Conservation (phyloP, 2,113 vertebrate species). For the Brachyistius frenatus region DNA sequence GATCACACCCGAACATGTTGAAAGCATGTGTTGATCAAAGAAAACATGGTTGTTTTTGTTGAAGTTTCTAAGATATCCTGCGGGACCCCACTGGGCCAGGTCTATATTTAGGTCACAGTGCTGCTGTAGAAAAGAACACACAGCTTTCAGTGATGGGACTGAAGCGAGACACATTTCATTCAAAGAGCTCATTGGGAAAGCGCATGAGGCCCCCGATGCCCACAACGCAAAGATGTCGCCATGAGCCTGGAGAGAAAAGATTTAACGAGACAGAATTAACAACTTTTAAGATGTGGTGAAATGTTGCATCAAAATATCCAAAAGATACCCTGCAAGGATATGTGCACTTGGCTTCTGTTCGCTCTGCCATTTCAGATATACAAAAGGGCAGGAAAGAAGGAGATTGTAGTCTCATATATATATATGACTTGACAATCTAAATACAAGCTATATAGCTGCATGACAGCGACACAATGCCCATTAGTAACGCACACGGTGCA, state of each 20-base stretch:
- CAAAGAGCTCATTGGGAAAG: constrained; percentile 28
- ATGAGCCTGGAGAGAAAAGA: background rate
- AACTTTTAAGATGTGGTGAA: constrained; percentile 21
- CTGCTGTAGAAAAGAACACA: constrained; percentile 30
- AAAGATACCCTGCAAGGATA: background rate
- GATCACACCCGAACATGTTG: constrained; percentile 9
- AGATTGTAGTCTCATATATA: constrained; percentile 10
- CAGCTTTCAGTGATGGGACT: constrained; percentile 37
- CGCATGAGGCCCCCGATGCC: constrained; percentile 13
- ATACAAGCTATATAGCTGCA: constrained; percentile 29
- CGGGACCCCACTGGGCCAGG: constrained; percentile 24
- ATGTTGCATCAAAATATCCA: constrained; percentile 19
- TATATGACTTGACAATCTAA: constrained; percentile 45
- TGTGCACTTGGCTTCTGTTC: constrained; percentile 1
- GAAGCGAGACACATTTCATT: constrained; percentile 28
- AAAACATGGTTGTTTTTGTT: constrained; percentile 31
- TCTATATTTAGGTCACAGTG: constrained; percentile 64
- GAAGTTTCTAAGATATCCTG: constrained; percentile 23
- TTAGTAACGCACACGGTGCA: constrained; percentile 25
- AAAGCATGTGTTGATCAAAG: constrained; percentile 34
- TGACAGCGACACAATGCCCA: constrained; percentile 29
- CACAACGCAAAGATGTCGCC: constrained; percentile 3
- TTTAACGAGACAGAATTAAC: constrained; percentile 33
- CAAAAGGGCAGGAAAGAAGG: background rate
- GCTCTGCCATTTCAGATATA: background rate